These are phyloP conservation scores for Mnemiopsis leidyi DNA, from an alignment of 37 sponge, comb jelly and placozoan species.

Conservation along the genomic window DNA sequence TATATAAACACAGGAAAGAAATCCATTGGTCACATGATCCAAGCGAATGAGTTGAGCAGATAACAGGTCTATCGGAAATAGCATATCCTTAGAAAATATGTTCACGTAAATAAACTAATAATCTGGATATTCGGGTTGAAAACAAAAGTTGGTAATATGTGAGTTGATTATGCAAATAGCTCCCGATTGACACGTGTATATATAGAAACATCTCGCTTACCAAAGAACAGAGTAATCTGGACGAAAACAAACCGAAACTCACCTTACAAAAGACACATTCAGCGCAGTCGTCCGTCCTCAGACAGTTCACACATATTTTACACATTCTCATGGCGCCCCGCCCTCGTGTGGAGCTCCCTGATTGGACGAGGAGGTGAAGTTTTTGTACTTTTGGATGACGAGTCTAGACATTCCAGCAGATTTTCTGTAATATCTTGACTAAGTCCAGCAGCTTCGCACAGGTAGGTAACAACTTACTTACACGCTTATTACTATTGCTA, in stretches of 20 bases:
- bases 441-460: too few relatives aligned
- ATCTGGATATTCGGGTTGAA: not conserved
- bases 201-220: not conserved
- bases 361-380: not conserved
- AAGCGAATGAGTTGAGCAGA: not conserved
- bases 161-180: not conserved
- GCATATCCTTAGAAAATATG: not conserved
- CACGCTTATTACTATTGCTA: too few relatives aligned
- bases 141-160: not conserved
- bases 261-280: constrained; percentile 65
- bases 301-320: constrained; percentile 60
- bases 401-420: not conserved
- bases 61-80: too few relatives aligned
- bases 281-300: constrained; percentile 51
- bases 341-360: constrained; percentile 51
- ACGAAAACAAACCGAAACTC: not conserved
- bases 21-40: not conserved
- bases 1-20: not conserved
- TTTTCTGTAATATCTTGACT: not conserved
- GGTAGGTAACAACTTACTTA: too few relatives aligned
- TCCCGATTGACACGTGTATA: not conserved
- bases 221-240: not conserved
- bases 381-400: not conserved
- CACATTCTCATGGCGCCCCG: constrained; percentile 62
- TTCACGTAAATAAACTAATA: not conserved